These are phyloP conservation scores for Calidris pugnax DNA, from an alignment of 2,113 vertebrate species.

Conservation along the genomic window DNA sequence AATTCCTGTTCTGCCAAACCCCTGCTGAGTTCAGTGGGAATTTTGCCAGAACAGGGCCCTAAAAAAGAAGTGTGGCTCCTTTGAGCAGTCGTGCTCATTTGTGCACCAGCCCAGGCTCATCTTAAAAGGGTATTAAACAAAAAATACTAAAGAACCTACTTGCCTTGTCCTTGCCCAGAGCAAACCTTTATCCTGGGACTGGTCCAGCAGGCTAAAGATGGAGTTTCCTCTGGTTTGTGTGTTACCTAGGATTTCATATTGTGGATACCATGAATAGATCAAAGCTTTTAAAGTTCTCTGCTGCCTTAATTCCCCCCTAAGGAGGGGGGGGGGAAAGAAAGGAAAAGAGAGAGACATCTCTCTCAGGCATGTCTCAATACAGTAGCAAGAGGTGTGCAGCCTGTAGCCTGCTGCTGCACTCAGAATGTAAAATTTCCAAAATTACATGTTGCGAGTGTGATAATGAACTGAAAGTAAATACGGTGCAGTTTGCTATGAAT, in stretches of 20 bases:
- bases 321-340: not conserved
- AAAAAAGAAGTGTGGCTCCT: conserved; percentile 19
- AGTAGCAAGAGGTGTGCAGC: not conserved
- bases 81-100: conserved; percentile 6
- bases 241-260: not conserved
- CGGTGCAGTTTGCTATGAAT: not conserved
- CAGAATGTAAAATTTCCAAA: conserved; percentile 61
- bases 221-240: not conserved
- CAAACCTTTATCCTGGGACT: not conserved
- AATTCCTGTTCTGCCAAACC: not conserved
- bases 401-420: conserved; percentile 39
- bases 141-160: not conserved
- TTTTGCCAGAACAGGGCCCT: conserved; percentile 14
- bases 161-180: conserved; percentile 16
- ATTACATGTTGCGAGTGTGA: conserved; percentile 53
- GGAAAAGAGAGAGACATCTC: not conserved
- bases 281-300: not conserved
- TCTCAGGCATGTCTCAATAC: not conserved
- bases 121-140: conserved; percentile 11
- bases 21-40: not conserved
- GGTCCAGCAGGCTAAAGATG: not conserved
- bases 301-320: conserved; percentile 20
- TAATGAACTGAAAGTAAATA: conserved; percentile 72
- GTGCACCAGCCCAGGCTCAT: not conserved
- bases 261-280: not conserved